Base-by-base conservation (phyloP, 2,888 invertebrate species). In the Cantharis nigra region DNA sequence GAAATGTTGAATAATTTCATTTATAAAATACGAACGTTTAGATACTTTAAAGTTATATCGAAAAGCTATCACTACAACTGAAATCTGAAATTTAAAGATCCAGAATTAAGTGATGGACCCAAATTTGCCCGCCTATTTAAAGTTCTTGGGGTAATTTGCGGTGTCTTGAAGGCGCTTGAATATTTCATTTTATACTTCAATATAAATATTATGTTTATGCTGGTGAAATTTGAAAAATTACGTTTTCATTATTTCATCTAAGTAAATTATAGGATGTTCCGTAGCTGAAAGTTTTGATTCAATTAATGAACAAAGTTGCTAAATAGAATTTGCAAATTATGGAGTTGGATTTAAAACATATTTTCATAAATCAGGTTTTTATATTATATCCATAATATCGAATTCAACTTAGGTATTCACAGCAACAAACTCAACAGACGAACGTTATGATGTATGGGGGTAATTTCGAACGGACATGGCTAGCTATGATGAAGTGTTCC, bases 401-500 rank as follows among this genome's bases (percentile, higher is more conserved):
- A 74, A 67, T 71, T 62, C 28, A 76, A 80, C 81, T 83, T 83
- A 81, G 81, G 82, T 80, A 85, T 85, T 84, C 84, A 77, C 80
- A 77, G 80, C 74, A 78, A 80, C 83, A 78, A 81, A 82, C 85
- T 85, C 81, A 79, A 74, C 81, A 83, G 85, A 85, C 85, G 83
- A 81, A 82, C 78, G 83, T 67, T 81, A 77, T 87, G 87, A 87
- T 86, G 85, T 86, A 87, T 87, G 84, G 83, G 82, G 82, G 85
- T 83, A 86, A 86, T 86, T 86, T 85, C 82, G 84, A 82, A 84
- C 83, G 85, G 86, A 86, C 87, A 86, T 82, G 81, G 81, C 82
- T 83, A 82, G 83, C 83, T 83, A 87, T 87, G 87, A 87, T 86
- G 81, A 83, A 87, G 85, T 82, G 83, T 76, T 85, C 86, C 83